Evolutionary conservation across 1,140 invertebrate genomes (phyloP), one percentile per base, ranked within the genome.

Genomic region (Heliconius melpomene): DNA sequence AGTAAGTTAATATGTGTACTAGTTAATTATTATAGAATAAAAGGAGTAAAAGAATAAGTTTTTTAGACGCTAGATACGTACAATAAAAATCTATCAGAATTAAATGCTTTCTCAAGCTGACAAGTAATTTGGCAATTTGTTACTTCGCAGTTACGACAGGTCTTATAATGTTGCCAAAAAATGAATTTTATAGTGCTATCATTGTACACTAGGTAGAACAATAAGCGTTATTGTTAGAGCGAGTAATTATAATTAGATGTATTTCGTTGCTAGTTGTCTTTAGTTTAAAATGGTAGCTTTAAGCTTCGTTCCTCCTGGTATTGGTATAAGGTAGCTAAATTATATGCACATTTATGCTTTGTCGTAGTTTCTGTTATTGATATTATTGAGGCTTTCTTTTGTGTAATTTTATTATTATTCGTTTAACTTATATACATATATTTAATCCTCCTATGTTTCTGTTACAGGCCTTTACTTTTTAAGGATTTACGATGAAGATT

Each of bases 91-190:
- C 60, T 66, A 66, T 66, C 9, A 66, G 29, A 66, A 66, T 66
- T 26, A 66, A 66, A 66, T 26, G 60, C 60, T 66, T 66, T 66
- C 60, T 76, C 36, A 54, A 46, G 70, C 50, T 75, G 79, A 84
- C 77, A 74, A 85, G 84, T 85, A 85, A 88, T 87, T 87, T 85
- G 83, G 86, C 86, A 88, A 83, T 86, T 86, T 85, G 82, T 86
- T 87, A 83, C 66, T 72, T 79, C 82, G 81, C 79, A 82, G 75
- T 78, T 74, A 73, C 75, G 83, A 77, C 77, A 80, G 79, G 74
- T 71, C 70, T 77, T 85, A 77, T 73, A 82, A 79, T 84, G 85
- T 86, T 90, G 90, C 90, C 90, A 91, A 90, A 86, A 88, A 90
- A 90, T 87, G 70, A 82, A 78, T 82, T 89, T 89, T 87, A 88